Percentiles rank a stretch among this genome's conserved stretches.
Conservation (phyloP, 2,113 vertebrate genomes). For the Oceanites oceanicus region DNA sequence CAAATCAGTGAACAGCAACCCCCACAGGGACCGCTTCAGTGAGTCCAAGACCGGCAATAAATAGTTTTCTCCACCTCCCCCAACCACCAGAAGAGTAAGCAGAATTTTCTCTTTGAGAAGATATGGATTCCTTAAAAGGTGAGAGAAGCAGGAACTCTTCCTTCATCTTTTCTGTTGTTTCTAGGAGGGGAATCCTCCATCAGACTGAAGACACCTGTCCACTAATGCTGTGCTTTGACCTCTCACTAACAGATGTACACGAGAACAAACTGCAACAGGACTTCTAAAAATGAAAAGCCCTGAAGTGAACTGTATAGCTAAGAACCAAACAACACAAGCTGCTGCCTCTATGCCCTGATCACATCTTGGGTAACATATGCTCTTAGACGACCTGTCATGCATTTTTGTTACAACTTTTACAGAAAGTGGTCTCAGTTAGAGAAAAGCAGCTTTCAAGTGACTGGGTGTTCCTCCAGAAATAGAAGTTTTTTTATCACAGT, state of each 20-base stretch:
- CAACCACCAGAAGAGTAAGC: background rate
- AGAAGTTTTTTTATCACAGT: background rate
- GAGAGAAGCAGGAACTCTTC: background rate
- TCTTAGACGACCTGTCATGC: background rate
- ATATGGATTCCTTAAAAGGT: background rate
- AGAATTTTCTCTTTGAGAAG: background rate
- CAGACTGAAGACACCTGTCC: background rate
- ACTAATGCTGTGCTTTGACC: background rate
- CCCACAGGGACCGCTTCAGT: background rate
- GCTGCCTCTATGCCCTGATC: background rate
- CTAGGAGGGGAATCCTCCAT: background rate
- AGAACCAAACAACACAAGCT: background rate
- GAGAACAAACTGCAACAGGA: background rate
- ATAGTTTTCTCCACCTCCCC: background rate
- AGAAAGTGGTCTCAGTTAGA: background rate
- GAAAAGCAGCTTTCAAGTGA: constrained; percentile 10
- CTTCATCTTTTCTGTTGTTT: background rate
- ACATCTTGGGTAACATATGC: constrained; percentile 35
- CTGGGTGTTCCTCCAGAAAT: constrained; percentile 22
- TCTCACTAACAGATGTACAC: background rate
- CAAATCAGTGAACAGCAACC: background rate
- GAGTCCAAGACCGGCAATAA: background rate
- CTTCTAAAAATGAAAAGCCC: background rate
- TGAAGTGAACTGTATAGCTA: background rate
- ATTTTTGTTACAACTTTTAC: constrained; percentile 18